Evolutionary conservation across 2,113 vertebrate species (phyloP).

Genomic region (Capreolus pygargus): DNA sequence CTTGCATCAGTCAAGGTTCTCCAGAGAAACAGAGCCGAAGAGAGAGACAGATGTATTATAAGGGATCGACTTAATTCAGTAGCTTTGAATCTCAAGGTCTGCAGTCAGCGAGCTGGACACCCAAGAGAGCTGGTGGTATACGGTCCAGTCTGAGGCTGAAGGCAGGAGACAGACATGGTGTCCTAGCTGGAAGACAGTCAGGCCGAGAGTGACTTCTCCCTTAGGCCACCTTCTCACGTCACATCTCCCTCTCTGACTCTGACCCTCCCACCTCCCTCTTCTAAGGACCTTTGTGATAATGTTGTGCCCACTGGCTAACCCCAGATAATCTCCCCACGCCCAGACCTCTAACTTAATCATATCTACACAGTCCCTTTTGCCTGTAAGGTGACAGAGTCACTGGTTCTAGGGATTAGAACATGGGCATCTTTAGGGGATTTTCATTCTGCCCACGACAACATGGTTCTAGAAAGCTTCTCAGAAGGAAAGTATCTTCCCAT

Average conservation of each 20-base stretch:
- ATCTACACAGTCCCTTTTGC: not conserved
- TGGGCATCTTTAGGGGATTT: not conserved
- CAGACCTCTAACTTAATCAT: not conserved
- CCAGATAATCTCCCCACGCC: not conserved
- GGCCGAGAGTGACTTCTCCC: not conserved
- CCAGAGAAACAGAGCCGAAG: not conserved
- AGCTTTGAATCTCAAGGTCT: not conserved
- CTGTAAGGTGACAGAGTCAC: not conserved
- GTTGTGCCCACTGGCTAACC: not conserved
- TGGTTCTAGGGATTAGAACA: not conserved
- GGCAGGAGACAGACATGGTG: not conserved
- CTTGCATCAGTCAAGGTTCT: not conserved
- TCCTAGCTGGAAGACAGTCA: not conserved
- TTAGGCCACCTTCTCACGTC: not conserved
- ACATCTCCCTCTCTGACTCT: not conserved
- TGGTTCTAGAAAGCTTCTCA: not conserved
- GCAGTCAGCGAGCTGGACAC: not conserved
- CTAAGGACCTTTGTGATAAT: not conserved
- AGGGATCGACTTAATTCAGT: not conserved
- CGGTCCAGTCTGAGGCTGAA: not conserved
- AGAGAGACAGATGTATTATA: not conserved
- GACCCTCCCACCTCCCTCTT: not conserved
- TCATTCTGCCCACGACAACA: not conserved
- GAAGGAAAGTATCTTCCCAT: not conserved
- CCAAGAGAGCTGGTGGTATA: not conserved